Evolutionary conservation across 2,888 invertebrate species (phyloP), one percentile per base, ranked within the genome.

Genomic region (Andrena chrysosceles): DNA sequence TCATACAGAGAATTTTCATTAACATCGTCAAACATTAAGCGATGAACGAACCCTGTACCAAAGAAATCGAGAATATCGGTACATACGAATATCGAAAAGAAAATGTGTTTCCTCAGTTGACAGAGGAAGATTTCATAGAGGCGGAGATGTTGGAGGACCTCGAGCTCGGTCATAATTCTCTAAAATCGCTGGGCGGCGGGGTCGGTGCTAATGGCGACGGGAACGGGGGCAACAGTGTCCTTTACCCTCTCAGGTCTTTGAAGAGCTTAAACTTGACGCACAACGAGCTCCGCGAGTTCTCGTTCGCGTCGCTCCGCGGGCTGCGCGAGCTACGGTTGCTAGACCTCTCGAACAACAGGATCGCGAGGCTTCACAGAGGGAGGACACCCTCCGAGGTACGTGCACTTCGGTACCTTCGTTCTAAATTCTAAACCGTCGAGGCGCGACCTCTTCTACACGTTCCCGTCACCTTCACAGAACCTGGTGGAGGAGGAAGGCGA

Each of bases 261-360:
- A 95, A 95, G 84, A 96, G 95, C 85, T 95, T 97, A 60, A 97
- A 97, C 94, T 94, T 98, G 81, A 97, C 97, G 0, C 96, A 96
- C 91, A 98, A 98, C 92, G 95, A 95, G 54, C 95, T 98, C 76
- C 95, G 95, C 0, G 97, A 97, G 90, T 98, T 98, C 94, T 97
- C 97, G 0, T 95, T 98, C 90, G 96, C 96, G 92, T 97, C 98
- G 93, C 96, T 98, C 63, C 96, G 96, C 77, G 97, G 97, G 0
- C 93, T 98, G 78, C 95, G 96, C 85, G 95, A 95, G 84, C 94
- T 98, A n/a, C 95, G 95, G 66, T 95, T 96, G 20, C 95, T 98
- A 74, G 97, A 97, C 94, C 94, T 98, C 31, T 97, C 97, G 2
- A 95, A 96, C 91, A 98, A 98, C 93, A 95, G 95, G 92, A 97